A percentile compares a stretch with the other conserved stretches of the same genome.
Conservation (phyloP, 2,113 vertebrate species). For the Mormyrus iriodes region DNA sequence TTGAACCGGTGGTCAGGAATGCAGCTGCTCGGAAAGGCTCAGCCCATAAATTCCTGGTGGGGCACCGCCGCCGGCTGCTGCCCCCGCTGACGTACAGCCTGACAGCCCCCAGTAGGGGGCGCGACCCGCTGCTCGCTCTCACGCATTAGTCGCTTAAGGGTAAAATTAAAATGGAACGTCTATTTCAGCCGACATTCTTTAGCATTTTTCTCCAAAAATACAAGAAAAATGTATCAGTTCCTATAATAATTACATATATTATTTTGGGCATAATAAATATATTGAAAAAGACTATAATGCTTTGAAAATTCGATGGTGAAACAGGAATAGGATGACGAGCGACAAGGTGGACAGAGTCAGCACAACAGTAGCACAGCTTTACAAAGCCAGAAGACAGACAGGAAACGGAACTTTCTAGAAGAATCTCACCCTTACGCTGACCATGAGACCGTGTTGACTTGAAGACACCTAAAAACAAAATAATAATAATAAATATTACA, state of each 20-base stretch:
- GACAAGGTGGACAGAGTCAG: not conserved
- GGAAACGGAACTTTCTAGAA: not conserved
- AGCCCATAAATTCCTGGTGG: constrained; percentile 18
- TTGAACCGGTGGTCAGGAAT: constrained; percentile 65
- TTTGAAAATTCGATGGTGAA: not conserved
- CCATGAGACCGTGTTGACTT: not conserved
- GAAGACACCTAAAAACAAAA: not conserved
- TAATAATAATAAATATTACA: not conserved
- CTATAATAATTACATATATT: not conserved
- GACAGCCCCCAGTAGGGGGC: constrained; percentile 8
- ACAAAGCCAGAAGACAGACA: not conserved
- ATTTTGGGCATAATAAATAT: not conserved
- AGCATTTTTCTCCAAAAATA: not conserved
- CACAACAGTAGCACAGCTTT: not conserved
- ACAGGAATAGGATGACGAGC: not conserved
- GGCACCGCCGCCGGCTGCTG: constrained; percentile 26
- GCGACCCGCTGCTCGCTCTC: constrained; percentile 10
- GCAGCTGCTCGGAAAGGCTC: constrained; percentile 56
- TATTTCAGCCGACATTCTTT: not conserved
- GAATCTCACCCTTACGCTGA: not conserved
- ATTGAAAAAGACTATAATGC: not conserved
- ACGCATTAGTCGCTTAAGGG: constrained; percentile 20
- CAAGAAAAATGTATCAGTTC: not conserved
- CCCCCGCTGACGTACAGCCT: not conserved
- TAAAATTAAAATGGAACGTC: not conserved